Conservation (phyloP, 2,113 vertebrate species). For the Corapipo altera region DNA sequence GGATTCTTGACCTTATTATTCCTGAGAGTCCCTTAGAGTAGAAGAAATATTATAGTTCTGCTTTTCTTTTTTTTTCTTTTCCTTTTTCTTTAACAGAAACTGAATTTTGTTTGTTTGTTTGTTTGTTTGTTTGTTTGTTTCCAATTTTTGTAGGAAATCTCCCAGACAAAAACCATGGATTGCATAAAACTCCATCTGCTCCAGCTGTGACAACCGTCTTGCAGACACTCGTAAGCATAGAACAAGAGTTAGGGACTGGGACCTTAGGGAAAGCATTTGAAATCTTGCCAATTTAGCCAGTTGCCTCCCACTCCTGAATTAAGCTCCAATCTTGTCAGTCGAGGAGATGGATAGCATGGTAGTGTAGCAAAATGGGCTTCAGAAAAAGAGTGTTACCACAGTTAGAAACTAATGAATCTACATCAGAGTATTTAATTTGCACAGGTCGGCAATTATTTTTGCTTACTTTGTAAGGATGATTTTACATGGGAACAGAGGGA, state of each 20-base stretch:
- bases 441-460: background rate
- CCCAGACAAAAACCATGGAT: background rate
- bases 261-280: background rate
- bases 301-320: background rate
- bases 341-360: background rate
- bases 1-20: background rate
- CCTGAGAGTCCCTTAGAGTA: background rate
- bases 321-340: background rate
- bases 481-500: background rate
- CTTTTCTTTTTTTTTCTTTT: no score
- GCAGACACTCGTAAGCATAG: background rate
- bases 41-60: background rate
- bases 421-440: background rate
- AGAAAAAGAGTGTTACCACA: background rate
- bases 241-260: background rate
- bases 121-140: background rate
- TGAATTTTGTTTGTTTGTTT: background rate
- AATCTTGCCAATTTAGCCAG: background rate
- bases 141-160: background rate
- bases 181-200: background rate
- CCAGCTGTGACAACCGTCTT: slow-evolving; percentile 20
- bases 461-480: background rate
- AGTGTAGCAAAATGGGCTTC: background rate
- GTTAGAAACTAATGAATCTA: background rate
- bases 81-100: background rate